Evolutionary conservation across 1,140 invertebrate species (phyloP).

Genomic region (Temnothorax longispinosus): DNA sequence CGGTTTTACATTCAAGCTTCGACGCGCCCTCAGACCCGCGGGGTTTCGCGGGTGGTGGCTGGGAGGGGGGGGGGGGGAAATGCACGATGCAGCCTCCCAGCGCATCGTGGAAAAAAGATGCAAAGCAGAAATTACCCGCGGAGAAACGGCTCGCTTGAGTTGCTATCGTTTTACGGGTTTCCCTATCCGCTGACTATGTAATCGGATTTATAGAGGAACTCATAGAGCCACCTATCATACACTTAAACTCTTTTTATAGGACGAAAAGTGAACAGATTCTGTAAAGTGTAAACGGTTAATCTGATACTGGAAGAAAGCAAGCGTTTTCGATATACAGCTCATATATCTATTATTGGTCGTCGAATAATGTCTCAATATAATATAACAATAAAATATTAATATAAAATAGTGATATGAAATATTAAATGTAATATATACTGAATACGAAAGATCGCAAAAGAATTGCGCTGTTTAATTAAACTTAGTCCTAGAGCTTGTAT

Average conservation of each 20-base stretch:
- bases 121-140: neutral
- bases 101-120: neutral
- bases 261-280: neutral
- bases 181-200: conserved; percentile 31
- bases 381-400: neutral
- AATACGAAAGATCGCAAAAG: neutral
- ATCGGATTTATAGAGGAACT: conserved; percentile 64
- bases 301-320: neutral
- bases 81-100: neutral
- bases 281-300: neutral
- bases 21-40: neutral
- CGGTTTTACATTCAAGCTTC: conserved; percentile 54
- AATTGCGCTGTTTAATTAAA: conserved; percentile 16
- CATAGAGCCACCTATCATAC: neutral
- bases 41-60: neutral
- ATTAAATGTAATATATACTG: neutral
- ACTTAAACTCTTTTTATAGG: neutral
- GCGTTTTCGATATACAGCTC: neutral
- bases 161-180: conserved; percentile 42
- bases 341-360: neutral
- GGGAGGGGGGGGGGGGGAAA: neutral
- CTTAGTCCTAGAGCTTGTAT: neutral
- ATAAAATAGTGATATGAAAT: neutral
- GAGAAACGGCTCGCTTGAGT: conserved; percentile 24
- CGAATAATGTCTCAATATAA: neutral